A percentile compares a stretch with the other conserved stretches of the same genome.
Conservation (phyloP, 1,140 invertebrate genomes). For the Coptotermes formosanus region DNA sequence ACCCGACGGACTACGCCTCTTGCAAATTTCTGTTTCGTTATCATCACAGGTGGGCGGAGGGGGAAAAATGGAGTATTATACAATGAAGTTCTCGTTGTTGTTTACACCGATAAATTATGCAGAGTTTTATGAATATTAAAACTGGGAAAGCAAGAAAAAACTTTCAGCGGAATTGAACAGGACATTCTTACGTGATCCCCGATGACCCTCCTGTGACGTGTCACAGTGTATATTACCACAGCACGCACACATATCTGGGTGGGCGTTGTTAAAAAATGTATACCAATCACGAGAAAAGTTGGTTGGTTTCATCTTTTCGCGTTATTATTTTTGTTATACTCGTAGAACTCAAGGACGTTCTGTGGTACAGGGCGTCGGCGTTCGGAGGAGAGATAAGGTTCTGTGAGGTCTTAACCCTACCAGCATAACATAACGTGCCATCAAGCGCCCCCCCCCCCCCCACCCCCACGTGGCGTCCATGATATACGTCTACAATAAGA, state of each 20-base stretch:
- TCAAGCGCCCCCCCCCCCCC: no score
- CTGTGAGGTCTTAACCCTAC: background rate
- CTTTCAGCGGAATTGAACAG: background rate
- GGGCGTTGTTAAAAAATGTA: background rate
- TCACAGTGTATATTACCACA: background rate
- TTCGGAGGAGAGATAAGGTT: background rate
- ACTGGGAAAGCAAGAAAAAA: background rate
- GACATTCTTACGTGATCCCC: background rate
- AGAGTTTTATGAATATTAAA: constrained; percentile 6
- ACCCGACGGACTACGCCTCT: background rate
- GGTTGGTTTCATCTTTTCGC: background rate
- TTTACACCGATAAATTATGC: background rate
- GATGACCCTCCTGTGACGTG: background rate
- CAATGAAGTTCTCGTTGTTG: background rate
- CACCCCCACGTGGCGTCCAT: no score
- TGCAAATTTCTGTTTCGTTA: background rate
- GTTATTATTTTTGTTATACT: background rate
- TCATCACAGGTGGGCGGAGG: background rate
- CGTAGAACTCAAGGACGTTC: background rate
- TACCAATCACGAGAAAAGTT: background rate
- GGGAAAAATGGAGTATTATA: background rate
- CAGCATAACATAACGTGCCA: background rate
- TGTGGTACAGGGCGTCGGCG: background rate
- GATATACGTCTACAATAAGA: no score
- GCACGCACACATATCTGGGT: background rate